Evolutionary conservation across 2,888 invertebrate species (phyloP).

Genomic region (Macrophya alboannulata): DNA sequence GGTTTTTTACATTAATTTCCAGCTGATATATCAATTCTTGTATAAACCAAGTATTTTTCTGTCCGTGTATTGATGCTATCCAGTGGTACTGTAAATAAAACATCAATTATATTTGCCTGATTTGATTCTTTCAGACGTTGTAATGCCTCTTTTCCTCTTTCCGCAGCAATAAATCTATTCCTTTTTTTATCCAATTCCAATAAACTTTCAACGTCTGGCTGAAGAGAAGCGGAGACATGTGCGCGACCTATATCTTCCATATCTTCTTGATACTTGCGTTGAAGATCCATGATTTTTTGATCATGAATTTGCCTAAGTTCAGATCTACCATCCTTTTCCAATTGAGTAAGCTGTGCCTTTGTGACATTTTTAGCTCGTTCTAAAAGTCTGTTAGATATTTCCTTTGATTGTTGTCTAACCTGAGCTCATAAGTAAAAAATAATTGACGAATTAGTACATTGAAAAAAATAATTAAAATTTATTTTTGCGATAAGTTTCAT

Average conservation of each 20-base stretch:
- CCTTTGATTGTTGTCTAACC: slow-evolving; percentile 85
- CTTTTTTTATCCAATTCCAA: slow-evolving; percentile 68
- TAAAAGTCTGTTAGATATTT: slow-evolving; percentile 82
- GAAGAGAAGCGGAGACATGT: slow-evolving; percentile 79
- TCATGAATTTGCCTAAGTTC: slow-evolving; percentile 82
- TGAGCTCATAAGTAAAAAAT: slow-evolving; percentile 69
- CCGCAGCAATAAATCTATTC: slow-evolving; percentile 74
- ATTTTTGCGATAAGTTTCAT: background rate
- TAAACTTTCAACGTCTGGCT: slow-evolving; percentile 76
- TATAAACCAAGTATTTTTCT: no score
- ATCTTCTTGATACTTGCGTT: slow-evolving; percentile 81
- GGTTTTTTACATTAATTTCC: no score
- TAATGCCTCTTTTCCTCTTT: slow-evolving; percentile 79
- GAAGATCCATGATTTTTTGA: slow-evolving; percentile 80
- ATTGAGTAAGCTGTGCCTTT: slow-evolving; percentile 80
- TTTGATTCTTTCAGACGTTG: slow-evolving; percentile 72
- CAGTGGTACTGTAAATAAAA: background rate
- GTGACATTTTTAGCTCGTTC: slow-evolving; percentile 82
- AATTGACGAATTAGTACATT: slow-evolving; percentile 48
- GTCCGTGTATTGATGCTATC: no score
- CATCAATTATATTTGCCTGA: slow-evolving; percentile 71
- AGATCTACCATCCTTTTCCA: slow-evolving; percentile 81
- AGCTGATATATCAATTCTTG: no score
- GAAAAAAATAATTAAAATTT: slow-evolving; percentile 50
- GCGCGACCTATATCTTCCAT: slow-evolving; percentile 81